Base-by-base conservation (phyloP, 2,113 vertebrate genomes). In the Neolamprologus modestus region DNA sequence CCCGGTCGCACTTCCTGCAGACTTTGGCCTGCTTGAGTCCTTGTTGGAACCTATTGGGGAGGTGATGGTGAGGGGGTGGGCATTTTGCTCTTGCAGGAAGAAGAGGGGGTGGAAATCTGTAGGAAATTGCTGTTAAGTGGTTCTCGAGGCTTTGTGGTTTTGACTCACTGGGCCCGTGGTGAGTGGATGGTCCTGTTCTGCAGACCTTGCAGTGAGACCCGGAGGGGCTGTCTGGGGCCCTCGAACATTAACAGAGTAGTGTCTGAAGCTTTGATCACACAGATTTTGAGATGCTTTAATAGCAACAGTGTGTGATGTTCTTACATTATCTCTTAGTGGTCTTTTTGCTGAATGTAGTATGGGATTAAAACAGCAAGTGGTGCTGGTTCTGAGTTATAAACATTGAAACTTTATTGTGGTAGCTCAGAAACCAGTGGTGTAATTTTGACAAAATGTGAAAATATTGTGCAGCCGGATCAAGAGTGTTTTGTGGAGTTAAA, bases 91-190 rank as follows among this genome's bases (percentile, higher is more conserved):
- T 78, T 89, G 87, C 86, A 94, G 92, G 90, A 94, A 94, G 89
- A 90, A 88, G 81, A 82, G 82, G 87, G 91, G 87, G 61, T 84
- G 87, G 88, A 87, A 93, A 91, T 93, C 87, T 93, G 85, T 90
- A 82, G 94, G 88, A 95, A 96, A 95, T 95, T 93, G 92, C 95
- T 93, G 89, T 94, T 95, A 95, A 96, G 95, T 96, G 94, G 89
- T 91, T 94, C 88, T 94, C 92, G 94, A 92, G 94, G 94, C 86
- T 95, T 96, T 95, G 95, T 94, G 95, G 95, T 92, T 95, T 94
- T 92, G 95, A 95, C 81, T 96, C 93, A 95, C 95, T 91, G 87
- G 90, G 84, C 81, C 52, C 55, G 68, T 81, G 83, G 88, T 88
- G 88, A 92, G 81, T 84, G 66, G 83, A 91, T 68, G 92, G 92